phyloP scores from a whole-genome alignment of 2,888 invertebrate genomes.

The Galeruca laticollis region DNA sequence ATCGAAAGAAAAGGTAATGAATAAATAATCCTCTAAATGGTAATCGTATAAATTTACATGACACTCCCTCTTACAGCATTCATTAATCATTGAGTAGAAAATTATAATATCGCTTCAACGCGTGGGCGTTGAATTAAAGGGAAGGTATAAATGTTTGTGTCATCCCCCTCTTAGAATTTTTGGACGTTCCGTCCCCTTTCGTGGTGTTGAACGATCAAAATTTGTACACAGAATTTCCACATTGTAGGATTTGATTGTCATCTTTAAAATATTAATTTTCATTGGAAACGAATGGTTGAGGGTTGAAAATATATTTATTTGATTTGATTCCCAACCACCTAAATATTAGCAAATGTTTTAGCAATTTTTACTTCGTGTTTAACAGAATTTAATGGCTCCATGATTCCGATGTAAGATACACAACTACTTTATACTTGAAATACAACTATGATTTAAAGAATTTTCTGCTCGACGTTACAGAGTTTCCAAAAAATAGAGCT shows the following conservation, averaged over 20 bases:
- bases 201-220: background rate
- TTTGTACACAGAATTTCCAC: background rate
- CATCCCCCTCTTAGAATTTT: background rate
- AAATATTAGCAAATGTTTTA: too few species aligned
- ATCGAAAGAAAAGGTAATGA: constrained; percentile 7
- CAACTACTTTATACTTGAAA: too few species aligned
- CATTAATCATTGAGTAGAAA: constrained; percentile 10
- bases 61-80: background rate
- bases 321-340: too few species aligned
- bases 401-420: too few species aligned
- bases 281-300: background rate
- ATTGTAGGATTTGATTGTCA: background rate
- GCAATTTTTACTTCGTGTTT: too few species aligned
- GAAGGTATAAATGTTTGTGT: background rate
- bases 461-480: too few species aligned
- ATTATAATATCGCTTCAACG: background rate
- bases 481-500: too few species aligned
- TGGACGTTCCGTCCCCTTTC: background rate
- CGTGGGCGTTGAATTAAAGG: background rate
- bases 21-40: background rate
- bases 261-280: background rate
- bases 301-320: background rate
- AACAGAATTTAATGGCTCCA: too few species aligned
- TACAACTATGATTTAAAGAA: too few species aligned
- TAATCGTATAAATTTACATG: background rate